Evolutionary conservation across 2,113 vertebrate genomes (phyloP).

Genomic region (Syngnathus floridae): DNA sequence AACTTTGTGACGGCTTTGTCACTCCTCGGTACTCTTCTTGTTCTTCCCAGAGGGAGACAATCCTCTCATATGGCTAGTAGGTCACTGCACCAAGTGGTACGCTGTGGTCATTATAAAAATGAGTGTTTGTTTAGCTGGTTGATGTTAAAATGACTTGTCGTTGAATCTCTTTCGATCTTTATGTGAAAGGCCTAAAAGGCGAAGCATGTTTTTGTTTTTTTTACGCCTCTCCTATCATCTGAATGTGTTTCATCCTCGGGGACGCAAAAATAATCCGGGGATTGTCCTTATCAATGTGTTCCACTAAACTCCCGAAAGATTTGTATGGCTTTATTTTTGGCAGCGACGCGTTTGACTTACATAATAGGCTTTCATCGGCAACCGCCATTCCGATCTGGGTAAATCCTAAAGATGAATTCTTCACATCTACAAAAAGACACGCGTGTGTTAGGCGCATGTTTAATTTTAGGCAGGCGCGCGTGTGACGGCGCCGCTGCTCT

Average conservation of each 20-base stretch:
- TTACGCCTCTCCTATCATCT: constrained; percentile 28
- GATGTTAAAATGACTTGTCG: constrained; percentile 2
- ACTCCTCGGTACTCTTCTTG: neutral
- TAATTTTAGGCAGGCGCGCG: constrained; percentile 18
- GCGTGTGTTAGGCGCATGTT: constrained; percentile 13
- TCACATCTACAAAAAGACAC: constrained; percentile 12
- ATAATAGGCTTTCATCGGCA: constrained; percentile 49
- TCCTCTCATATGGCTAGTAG: constrained; percentile 12
- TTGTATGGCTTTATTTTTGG: constrained; percentile 36
- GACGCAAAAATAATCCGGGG: constrained; percentile 15
- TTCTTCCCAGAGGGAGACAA: constrained; percentile 6
- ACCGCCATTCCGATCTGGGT: constrained; percentile 8
- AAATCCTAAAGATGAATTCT: constrained; percentile 44
- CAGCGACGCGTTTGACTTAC: constrained; percentile 37
- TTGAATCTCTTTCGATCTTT: too few relatives aligned
- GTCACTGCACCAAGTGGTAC: constrained; percentile 22
- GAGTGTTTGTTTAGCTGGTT: constrained; percentile 18
- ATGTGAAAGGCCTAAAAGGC: neutral
- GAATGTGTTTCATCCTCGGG: constrained; percentile 11
- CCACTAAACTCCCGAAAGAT: constrained; percentile 39
- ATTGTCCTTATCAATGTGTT: constrained; percentile 15
- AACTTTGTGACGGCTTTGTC: neutral
- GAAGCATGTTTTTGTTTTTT: too few relatives aligned
- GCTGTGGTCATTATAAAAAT: neutral
- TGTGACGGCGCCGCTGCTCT: constrained; percentile 8